Evolutionary conservation across 2,113 vertebrate species (phyloP).

Genomic region (Emydura subglobosa): DNA sequence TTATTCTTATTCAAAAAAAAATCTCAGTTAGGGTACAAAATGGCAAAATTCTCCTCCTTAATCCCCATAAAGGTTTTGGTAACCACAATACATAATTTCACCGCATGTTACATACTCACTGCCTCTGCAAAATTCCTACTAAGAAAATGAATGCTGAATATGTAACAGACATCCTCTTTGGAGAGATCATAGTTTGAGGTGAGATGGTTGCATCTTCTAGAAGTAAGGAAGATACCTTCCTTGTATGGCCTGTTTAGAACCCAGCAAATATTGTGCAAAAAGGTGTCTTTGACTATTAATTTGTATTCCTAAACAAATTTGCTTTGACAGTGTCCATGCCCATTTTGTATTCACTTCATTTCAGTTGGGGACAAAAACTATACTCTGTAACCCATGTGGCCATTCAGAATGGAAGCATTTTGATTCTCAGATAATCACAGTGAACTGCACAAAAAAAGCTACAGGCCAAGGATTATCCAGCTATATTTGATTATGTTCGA

Average conservation of each 20-base stretch:
- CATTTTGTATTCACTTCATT: not conserved
- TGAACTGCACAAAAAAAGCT: not conserved
- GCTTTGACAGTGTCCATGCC: not conserved
- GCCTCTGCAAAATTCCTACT: not conserved
- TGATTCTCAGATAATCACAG: not conserved
- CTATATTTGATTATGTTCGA: not conserved
- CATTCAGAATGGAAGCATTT: not conserved
- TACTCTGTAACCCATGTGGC: not conserved
- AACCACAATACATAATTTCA: not conserved
- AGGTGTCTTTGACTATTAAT: not conserved
- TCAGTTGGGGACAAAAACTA: not conserved
- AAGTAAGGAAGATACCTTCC: not conserved
- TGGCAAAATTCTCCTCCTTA: accelerated
- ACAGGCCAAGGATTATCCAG: not conserved
- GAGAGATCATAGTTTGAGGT: not conserved
- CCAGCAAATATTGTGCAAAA: not conserved
- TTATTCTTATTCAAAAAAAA: not conserved
- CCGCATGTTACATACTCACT: not conserved
- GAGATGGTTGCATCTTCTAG: not conserved
- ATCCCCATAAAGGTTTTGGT: not conserved
- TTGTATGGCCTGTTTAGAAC: not conserved
- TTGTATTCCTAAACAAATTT: not conserved
- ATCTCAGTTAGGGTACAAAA: not conserved
- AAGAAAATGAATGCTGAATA: not conserved
- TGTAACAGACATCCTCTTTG: not conserved